Evolutionary conservation across 2,113 vertebrate species (phyloP).

Genomic region (Aptenodytes forsteri): DNA sequence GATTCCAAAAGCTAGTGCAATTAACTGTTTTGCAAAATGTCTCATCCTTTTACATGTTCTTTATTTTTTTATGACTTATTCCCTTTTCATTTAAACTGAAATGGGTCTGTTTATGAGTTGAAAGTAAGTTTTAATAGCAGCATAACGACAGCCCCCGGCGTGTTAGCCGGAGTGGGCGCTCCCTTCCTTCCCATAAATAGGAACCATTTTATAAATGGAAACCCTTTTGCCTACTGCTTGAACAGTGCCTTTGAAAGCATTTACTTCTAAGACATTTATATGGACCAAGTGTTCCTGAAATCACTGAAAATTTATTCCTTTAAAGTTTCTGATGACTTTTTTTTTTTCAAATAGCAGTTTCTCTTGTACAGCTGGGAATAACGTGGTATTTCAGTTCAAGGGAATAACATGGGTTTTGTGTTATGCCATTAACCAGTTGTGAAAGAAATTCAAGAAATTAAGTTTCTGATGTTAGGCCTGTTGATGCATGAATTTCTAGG

Average conservation of each 20-base stretch:
- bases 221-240: background rate
- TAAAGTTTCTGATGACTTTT: background rate
- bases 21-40: background rate
- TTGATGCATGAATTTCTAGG: background rate
- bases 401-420: background rate
- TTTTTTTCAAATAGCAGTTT: background rate
- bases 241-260: background rate
- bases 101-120: conserved; percentile 2
- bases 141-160: fast-evolving
- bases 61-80: background rate
- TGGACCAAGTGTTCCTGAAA: background rate
- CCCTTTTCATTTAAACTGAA: conserved; percentile 29
- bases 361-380: background rate
- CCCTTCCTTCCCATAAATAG: conserved; percentile 33
- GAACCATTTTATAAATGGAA: conserved; percentile 14
- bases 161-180: background rate
- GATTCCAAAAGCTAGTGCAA: background rate
- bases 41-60: background rate
- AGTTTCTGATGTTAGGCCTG: background rate
- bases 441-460: background rate
- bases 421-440: background rate
- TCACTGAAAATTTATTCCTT: background rate
- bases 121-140: conserved; percentile 6
- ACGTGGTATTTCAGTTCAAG: background rate
- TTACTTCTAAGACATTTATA: background rate